Conservation (phyloP, 2,113 vertebrate genomes). For the Psophia crepitans region DNA sequence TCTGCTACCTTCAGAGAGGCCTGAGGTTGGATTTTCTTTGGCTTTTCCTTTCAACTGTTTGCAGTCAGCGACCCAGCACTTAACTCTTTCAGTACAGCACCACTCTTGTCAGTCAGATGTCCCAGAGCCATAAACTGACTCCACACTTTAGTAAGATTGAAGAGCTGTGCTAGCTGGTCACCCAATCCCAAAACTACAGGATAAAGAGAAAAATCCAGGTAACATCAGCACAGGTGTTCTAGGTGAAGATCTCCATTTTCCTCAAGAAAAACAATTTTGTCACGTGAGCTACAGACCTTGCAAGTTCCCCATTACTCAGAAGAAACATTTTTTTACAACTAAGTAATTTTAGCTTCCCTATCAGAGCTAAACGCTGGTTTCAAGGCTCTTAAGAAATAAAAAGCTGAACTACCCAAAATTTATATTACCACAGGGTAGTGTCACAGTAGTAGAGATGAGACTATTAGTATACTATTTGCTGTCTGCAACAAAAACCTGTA, state of each 20-base stretch:
- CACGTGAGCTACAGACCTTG: neutral
- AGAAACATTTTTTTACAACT: neutral
- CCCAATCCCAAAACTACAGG: neutral
- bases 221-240: neutral
- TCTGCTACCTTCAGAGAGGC: neutral
- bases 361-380: neutral
- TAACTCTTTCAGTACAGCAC: neutral
- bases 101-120: neutral
- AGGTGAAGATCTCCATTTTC: neutral
- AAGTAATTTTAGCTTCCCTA: neutral
- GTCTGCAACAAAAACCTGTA: neutral
- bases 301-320: neutral
- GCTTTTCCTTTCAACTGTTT: neutral
- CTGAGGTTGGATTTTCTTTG: neutral
- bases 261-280: neutral
- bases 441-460: neutral
- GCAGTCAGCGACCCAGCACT: neutral
- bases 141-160: neutral
- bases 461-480: neutral
- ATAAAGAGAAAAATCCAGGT: neutral
- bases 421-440: neutral
- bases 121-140: neutral
- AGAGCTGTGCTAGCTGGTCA: neutral
- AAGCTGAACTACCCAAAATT: neutral
- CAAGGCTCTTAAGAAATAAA: neutral